These are phyloP conservation scores for Geococcyx californianus DNA, from an alignment of 2,113 vertebrate species.

Conservation along the genomic window DNA sequence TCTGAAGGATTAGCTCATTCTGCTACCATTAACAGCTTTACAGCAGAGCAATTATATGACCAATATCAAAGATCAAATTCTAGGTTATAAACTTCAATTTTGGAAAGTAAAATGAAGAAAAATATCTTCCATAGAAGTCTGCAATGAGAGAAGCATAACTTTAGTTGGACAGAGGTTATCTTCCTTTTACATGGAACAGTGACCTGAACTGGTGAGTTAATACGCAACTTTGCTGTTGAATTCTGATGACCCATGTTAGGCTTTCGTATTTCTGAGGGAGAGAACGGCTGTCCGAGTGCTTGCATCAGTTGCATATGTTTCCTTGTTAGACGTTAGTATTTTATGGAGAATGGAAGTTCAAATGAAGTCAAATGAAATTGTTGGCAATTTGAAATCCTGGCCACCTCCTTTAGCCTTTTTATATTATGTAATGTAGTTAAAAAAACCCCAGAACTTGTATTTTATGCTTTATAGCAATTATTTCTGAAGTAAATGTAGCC, in stretches of 20 bases:
- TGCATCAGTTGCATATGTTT: neutral
- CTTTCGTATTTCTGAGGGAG: neutral
- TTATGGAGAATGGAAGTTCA: neutral
- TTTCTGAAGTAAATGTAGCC: neutral
- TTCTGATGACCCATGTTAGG: neutral
- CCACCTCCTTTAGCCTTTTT: neutral
- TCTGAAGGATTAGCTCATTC: neutral
- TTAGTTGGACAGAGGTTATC: neutral
- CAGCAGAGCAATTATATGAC: conserved; percentile 6
- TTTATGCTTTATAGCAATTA: neutral
- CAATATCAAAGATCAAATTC: neutral
- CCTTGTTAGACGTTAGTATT: neutral
- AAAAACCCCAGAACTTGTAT: neutral
- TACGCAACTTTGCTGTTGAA: neutral
- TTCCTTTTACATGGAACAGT: neutral
- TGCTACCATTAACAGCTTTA: conserved; percentile 15
- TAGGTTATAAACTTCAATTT: conserved; percentile 22
- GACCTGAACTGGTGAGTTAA: neutral
- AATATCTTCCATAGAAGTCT: neutral
- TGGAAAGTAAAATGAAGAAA: conserved; percentile 1
- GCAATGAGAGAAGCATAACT: neutral
- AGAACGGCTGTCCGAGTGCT: neutral
- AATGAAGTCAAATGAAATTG: neutral
- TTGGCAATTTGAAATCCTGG: neutral
- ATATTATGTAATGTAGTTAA: neutral